These are phyloP conservation scores for Tribolium castaneum DNA, from an alignment of 1,140 invertebrate genomes.

Conservation along the genomic window DNA sequence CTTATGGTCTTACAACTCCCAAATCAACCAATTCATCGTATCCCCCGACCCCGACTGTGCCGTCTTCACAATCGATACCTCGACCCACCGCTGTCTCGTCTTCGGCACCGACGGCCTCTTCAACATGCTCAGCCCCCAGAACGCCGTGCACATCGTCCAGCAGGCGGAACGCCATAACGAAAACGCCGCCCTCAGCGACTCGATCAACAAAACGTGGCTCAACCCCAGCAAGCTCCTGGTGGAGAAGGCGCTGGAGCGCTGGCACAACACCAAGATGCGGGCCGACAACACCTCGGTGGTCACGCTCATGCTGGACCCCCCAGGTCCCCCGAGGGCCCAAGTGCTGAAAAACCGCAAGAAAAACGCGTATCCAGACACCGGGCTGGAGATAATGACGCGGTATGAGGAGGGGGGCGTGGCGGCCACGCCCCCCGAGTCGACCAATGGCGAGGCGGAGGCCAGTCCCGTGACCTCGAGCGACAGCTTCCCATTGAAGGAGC, in stretches of 20 bases:
- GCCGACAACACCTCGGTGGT: conserved; percentile 97
- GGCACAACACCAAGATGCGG: conserved; percentile 82
- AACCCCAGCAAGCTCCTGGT: conserved; percentile 94
- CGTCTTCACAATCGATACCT: conserved; percentile 86
- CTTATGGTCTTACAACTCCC: conserved; percentile 96
- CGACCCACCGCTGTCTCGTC: conserved; percentile 85
- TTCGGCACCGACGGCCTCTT: conserved; percentile 97
- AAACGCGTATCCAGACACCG: conserved; percentile 56
- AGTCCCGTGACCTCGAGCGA: conserved; percentile 50
- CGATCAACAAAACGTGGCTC: conserved; percentile 71
- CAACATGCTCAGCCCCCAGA: conserved; percentile 90
- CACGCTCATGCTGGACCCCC: conserved; percentile 92
- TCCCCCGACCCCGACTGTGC: conserved; percentile 97
- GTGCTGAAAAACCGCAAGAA: conserved; percentile 67
- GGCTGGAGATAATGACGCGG: conserved; percentile 58
- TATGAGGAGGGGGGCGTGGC: conserved; percentile 39
- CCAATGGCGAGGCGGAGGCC: conserved; percentile 30
- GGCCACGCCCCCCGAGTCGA: background rate
- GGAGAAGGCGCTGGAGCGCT: conserved; percentile 83
- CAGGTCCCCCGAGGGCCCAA: conserved; percentile 80
- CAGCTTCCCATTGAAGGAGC: conserved; percentile 52
- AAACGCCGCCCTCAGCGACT: conserved; percentile 65
- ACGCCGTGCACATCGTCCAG: conserved; percentile 88
- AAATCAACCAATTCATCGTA: conserved; percentile 90
- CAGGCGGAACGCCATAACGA: conserved; percentile 84